Evolutionary conservation across 2,888 invertebrate species (phyloP).

Genomic region (Drepanosiphum platanoidis): DNA sequence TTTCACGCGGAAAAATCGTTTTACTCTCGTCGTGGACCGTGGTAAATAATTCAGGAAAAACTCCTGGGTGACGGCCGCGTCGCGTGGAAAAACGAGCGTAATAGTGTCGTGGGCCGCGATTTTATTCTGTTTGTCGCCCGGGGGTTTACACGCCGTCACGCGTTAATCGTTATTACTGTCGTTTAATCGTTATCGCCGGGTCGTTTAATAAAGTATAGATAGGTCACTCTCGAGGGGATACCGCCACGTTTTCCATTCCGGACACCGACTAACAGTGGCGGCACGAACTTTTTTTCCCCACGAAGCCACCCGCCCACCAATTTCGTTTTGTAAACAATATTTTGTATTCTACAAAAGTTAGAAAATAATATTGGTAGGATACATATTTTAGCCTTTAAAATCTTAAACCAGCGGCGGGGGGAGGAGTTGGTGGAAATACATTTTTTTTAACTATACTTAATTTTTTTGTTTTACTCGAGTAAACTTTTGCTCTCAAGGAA

Average conservation of each 20-base stretch:
- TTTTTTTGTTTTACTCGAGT: too few relatives aligned
- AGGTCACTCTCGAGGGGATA: background rate
- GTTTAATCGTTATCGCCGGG: background rate
- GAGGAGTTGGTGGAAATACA: too few relatives aligned
- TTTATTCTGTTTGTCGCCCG: background rate
- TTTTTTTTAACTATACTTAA: too few relatives aligned
- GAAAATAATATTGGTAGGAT: too few relatives aligned
- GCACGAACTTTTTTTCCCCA: too few relatives aligned
- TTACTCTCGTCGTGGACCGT: background rate
- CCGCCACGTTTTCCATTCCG: background rate
- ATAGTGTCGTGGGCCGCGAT: background rate
- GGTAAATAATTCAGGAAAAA: background rate
- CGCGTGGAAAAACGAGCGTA: background rate
- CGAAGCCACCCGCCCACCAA: too few relatives aligned
- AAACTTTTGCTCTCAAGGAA: too few relatives aligned
- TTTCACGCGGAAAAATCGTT: background rate
- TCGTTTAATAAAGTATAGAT: background rate
- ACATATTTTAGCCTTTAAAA: too few relatives aligned
- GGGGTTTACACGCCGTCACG: background rate
- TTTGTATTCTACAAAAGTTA: too few relatives aligned
- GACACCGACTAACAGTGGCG: background rate
- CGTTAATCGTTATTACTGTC: background rate
- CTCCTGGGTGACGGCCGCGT: background rate
- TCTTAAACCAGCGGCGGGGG: too few relatives aligned
- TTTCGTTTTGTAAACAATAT: too few relatives aligned